phyloP scores from a whole-genome alignment of 2,113 vertebrate genomes.

The Pelmatolapia mariae region DNA sequence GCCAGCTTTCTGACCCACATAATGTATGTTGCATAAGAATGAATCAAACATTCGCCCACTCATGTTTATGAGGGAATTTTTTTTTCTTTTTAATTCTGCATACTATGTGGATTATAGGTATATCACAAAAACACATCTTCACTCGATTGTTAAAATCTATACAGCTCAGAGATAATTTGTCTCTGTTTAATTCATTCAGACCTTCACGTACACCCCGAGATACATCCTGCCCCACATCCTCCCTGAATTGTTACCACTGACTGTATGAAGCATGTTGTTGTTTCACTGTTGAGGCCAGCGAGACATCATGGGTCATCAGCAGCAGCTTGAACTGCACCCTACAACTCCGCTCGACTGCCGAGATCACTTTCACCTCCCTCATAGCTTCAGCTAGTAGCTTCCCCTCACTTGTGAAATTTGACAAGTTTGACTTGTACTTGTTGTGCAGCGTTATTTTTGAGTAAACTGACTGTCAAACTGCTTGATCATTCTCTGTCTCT shows the following conservation, averaged over 20 bases:
- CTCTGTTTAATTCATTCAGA: background rate
- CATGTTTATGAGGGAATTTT: background rate
- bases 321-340: conserved; percentile 21
- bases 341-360: background rate
- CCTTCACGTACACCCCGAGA: background rate
- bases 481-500: background rate
- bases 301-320: conserved; percentile 24
- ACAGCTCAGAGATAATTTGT: background rate
- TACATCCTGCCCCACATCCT: background rate
- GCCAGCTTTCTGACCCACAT: conserved; percentile 15
- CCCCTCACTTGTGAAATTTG: conserved; percentile 13
- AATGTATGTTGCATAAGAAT: conserved; percentile 24
- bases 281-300: background rate
- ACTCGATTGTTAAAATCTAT: background rate
- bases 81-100: background rate
- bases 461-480: background rate
- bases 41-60: conserved; percentile 35
- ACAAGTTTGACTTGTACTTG: conserved; percentile 31
- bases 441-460: conserved; percentile 3
- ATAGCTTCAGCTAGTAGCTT: background rate
- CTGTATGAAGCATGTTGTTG: background rate
- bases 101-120: background rate
- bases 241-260: background rate
- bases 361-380: conserved; percentile 13
- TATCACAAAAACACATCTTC: background rate